These are phyloP conservation scores for Tiliacea citrago DNA, from an alignment of 2,888 invertebrate species.

Conservation along the genomic window DNA sequence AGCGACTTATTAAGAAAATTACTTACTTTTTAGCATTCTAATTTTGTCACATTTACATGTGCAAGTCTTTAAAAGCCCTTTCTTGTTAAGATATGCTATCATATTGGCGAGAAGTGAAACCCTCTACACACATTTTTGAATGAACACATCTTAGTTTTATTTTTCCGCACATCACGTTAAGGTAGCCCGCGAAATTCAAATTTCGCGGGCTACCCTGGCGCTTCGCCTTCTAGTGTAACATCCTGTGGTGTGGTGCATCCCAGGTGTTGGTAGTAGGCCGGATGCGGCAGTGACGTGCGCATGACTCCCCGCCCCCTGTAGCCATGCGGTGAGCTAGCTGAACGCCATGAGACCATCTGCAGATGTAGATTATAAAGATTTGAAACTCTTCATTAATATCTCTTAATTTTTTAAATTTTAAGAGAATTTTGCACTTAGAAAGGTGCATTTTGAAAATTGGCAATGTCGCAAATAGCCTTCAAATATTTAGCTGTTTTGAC, in stretches of 20 bases:
- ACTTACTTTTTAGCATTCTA: not conserved
- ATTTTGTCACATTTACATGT: not conserved
- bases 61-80: not conserved
- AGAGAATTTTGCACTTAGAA: not conserved
- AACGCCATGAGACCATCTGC: conserved; percentile 66
- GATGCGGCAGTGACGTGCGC: conserved; percentile 81
- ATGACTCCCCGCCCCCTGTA: conserved; percentile 63
- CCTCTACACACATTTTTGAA: not conserved
- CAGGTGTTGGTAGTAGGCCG: conserved; percentile 82
- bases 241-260: conserved; percentile 40
- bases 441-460: not conserved
- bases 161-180: not conserved
- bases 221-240: not conserved
- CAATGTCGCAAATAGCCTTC: not conserved
- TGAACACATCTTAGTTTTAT: not conserved
- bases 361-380: not conserved
- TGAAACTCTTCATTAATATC: not conserved
- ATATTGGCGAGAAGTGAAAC: not conserved
- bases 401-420: not conserved
- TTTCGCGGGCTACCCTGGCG: not conserved
- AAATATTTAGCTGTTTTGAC: not conserved
- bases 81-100: not conserved
- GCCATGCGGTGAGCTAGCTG: conserved; percentile 78
- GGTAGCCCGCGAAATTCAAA: not conserved
- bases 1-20: not conserved